Conservation (phyloP, 1,140 invertebrate genomes). For the Anastatus disparis region DNA sequence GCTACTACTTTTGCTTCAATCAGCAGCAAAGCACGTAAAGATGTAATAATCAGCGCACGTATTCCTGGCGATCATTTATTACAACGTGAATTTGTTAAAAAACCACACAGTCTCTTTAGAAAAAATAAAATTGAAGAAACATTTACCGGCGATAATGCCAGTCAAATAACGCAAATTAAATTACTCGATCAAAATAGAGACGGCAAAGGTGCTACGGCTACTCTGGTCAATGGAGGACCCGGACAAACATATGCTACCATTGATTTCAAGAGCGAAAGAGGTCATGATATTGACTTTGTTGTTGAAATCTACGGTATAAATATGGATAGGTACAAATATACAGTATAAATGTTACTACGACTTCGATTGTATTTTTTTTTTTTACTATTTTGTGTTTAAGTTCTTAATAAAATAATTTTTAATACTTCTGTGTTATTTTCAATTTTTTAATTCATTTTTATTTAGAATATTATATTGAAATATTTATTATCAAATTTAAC, state of each 20-base stretch:
- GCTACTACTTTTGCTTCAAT: not conserved
- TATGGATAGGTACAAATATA: no score
- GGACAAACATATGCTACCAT: conserved; percentile 48
- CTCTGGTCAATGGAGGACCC: conserved; percentile 25
- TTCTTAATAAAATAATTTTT: no score
- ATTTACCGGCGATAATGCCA: not conserved
- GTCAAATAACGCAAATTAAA: not conserved
- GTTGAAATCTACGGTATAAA: conserved; percentile 60
- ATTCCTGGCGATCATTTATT: not conserved
- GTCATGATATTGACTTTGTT: conserved; percentile 63
- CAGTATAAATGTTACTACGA: no score
- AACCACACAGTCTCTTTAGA: not conserved
- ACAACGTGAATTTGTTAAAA: conserved; percentile 3
- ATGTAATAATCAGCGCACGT: not conserved
- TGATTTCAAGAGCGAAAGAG: conserved; percentile 62
- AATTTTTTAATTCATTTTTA: no score
- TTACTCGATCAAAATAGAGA: conserved; percentile 16
- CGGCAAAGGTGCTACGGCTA: not conserved
- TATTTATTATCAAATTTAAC: no score
- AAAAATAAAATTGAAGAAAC: not conserved
- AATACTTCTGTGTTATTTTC: no score
- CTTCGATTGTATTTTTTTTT: no score
- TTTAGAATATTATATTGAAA: no score
- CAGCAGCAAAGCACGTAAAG: not conserved
- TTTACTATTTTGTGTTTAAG: no score